Conservation (phyloP, 2,797 vertebrate genomes). For the Tapera naevia region DNA sequence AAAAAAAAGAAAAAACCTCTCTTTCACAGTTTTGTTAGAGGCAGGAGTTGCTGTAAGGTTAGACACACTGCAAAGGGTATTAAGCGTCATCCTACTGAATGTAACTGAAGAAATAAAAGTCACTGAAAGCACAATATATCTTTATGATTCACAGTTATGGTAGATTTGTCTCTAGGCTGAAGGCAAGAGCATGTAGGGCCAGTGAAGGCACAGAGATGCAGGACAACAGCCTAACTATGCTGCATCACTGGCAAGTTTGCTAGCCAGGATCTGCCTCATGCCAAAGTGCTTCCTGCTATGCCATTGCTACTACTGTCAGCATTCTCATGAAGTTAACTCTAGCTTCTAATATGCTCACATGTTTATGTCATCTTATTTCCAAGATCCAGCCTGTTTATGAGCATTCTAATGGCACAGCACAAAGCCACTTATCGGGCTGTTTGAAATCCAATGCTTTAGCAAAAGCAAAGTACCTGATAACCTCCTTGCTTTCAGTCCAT, state of each 20-base stretch:
- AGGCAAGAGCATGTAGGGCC: background rate
- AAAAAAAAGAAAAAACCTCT: too few relatives aligned
- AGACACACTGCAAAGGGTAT: background rate
- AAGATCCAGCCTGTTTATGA: background rate
- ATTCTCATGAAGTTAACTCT: background rate
- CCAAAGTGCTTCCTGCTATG: background rate
- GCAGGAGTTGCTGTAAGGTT: background rate
- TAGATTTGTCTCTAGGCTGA: background rate
- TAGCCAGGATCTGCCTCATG: background rate
- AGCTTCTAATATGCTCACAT: background rate
- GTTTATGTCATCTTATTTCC: background rate
- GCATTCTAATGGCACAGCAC: background rate
- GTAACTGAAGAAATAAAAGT: background rate
- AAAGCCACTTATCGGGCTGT: background rate
- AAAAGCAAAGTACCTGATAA: background rate
- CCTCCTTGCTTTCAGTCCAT: background rate
- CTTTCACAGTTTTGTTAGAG: background rate
- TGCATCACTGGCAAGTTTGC: background rate
- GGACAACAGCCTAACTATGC: background rate
- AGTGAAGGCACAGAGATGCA: background rate
- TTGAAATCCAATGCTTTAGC: background rate
- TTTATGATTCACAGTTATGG: background rate
- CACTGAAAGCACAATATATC: accelerated
- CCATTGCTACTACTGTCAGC: background rate
- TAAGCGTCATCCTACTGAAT: background rate